Percentiles rank a stretch among this genome's conserved stretches.
phyloP scores from a whole-genome alignment of 2,113 vertebrate species.

The Bubo scandiacus region DNA sequence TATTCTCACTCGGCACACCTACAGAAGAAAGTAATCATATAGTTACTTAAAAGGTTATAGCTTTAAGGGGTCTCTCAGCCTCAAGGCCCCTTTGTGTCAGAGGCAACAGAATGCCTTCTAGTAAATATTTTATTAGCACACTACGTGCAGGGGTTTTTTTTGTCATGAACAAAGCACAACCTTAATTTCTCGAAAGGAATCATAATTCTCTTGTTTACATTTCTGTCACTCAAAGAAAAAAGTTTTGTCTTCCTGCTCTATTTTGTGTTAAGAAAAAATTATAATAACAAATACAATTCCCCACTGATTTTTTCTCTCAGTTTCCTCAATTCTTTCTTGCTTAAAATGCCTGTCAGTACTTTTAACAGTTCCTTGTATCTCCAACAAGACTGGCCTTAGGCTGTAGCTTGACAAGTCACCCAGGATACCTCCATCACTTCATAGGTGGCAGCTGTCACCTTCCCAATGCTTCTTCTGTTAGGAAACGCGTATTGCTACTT shows the following conservation, averaged over 20 bases:
- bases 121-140: constrained; percentile 28
- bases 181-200: constrained; percentile 49
- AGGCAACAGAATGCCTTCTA: constrained; percentile 9
- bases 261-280: constrained; percentile 37
- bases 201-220: constrained; percentile 62
- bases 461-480: constrained; percentile 20
- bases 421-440: constrained; percentile 62
- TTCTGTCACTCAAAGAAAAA: constrained; percentile 46
- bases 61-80: constrained; percentile 17
- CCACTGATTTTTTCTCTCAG: not conserved
- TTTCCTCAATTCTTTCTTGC: constrained; percentile 52
- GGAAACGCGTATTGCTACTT: not conserved
- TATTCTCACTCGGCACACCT: not conserved
- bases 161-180: constrained; percentile 22
- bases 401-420: constrained; percentile 68
- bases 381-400: constrained; percentile 72
- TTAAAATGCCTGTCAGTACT: constrained; percentile 69
- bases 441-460: constrained; percentile 66
- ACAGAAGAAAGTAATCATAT: not conserved
- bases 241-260: not conserved
- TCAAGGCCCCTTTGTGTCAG: not conserved
- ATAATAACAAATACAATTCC: constrained; percentile 25
- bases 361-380: constrained; percentile 69
- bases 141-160: not conserved
- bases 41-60: constrained; percentile 23